phyloP scores from a whole-genome alignment of 2,888 invertebrate species.

The Vesta saturnalis region DNA sequence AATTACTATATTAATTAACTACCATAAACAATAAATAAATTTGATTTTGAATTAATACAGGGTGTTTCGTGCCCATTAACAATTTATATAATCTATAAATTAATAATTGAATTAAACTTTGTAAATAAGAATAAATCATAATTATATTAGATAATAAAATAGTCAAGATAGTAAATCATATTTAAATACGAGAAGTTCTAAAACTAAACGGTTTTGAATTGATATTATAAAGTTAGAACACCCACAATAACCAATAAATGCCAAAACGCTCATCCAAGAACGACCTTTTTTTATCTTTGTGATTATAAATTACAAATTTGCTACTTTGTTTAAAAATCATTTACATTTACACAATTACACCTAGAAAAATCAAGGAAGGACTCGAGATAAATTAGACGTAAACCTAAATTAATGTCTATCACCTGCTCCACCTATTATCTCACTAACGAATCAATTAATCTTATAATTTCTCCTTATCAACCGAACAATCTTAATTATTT shows the following conservation, averaged over 20 bases:
- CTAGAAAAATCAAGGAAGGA: no score
- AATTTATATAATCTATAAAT: no score
- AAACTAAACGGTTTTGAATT: not conserved
- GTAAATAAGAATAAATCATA: constrained; percentile 9
- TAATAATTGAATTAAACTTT: no score
- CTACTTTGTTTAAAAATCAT: not conserved
- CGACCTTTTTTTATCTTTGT: constrained; percentile 36
- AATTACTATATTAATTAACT: no score
- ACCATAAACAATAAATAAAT: no score
- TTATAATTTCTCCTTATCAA: not conserved
- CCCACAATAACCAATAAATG: constrained; percentile 40
- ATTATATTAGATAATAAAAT: not conserved
- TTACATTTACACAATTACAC: not conserved
- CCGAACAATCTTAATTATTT: no score
- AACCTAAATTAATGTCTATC: no score
- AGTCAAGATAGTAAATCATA: not conserved
- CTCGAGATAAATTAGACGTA: no score
- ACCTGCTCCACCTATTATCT: not conserved
- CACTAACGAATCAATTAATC: constrained; percentile 3
- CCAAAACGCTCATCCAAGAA: constrained; percentile 40
- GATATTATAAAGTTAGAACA: constrained; percentile 28
- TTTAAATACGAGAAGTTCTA: not conserved
- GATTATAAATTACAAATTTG: constrained; percentile 25
- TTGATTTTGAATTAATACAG: no score
- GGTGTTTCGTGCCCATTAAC: no score